phyloP scores from a whole-genome alignment of 2,888 invertebrate genomes.

The Hirtodrosophila alboralis region DNA sequence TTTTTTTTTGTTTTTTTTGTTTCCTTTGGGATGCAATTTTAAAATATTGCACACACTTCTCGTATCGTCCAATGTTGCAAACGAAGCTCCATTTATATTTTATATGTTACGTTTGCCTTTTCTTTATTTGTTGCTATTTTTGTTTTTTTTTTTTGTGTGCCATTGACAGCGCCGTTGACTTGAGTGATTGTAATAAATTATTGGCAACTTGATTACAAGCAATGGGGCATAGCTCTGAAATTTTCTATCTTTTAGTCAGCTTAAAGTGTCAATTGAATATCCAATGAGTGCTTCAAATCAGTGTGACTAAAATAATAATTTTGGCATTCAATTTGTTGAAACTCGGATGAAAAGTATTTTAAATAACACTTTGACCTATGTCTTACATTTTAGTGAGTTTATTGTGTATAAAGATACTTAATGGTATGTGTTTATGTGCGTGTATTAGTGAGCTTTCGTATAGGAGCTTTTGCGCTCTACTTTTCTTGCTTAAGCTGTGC shows the following conservation, averaged over 20 bases:
- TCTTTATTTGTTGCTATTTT: conserved; percentile 10
- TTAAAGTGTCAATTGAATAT: conserved; percentile 45
- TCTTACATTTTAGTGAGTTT: too few relatives aligned
- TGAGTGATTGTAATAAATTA: conserved; percentile 77
- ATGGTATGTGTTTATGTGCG: too few relatives aligned
- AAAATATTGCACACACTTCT: conserved; percentile 64
- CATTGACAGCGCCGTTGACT: conserved; percentile 53
- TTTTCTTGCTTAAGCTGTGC: too few relatives aligned
- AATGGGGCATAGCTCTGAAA: conserved; percentile 29
- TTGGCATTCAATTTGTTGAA: background rate
- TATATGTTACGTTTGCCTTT: conserved; percentile 32
- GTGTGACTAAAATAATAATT: conserved; percentile 15
- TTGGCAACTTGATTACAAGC: conserved; percentile 54
- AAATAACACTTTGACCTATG: too few relatives aligned
- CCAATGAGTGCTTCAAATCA: conserved; percentile 4
- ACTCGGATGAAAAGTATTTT: too few relatives aligned
- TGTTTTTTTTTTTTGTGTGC: conserved; percentile 11
- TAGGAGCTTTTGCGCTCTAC: too few relatives aligned
- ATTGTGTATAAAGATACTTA: too few relatives aligned
- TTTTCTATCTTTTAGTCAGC: conserved; percentile 13
- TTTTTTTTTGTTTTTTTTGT: too few relatives aligned
- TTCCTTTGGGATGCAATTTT: conserved; percentile 72
- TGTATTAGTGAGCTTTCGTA: too few relatives aligned
- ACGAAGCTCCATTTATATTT: conserved; percentile 54
- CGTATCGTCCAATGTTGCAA: conserved; percentile 26